These are phyloP conservation scores for Drosophila incognita DNA, from an alignment of 2,888 invertebrate genomes.

Conservation along the genomic window DNA sequence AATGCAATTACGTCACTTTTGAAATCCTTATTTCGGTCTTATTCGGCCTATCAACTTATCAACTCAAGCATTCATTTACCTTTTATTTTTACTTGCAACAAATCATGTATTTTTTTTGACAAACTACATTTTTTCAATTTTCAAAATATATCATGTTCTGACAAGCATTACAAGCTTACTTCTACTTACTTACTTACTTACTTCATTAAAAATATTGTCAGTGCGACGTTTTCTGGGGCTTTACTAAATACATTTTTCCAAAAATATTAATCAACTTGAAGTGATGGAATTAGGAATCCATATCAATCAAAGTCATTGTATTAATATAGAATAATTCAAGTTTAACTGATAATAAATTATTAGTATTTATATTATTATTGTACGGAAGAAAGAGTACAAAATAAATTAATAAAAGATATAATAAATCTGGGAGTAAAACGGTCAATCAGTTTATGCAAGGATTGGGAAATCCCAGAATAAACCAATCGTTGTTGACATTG, in stretches of 20 bases:
- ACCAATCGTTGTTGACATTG: not conserved
- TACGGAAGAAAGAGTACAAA: not conserved
- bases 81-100: not conserved
- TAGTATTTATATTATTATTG: not conserved
- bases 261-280: not conserved
- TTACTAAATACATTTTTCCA: not conserved
- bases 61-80: not conserved
- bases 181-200: not conserved
- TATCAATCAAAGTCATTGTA: not conserved
- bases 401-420: not conserved
- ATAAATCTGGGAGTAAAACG: not conserved
- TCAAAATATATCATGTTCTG: not conserved
- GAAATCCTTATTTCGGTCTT: not conserved
- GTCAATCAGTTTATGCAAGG: not conserved
- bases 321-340: not conserved
- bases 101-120: not conserved
- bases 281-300: not conserved
- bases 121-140: not conserved
- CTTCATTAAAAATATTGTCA: too few species aligned
- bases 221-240: too few species aligned
- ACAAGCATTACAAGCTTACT: not conserved
- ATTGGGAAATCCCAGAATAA: not conserved
- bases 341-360: not conserved
- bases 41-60: not conserved
- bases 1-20: slow-evolving; percentile 27